Conservation (phyloP, 2,797 vertebrate genomes). For the Pampus argenteus region DNA sequence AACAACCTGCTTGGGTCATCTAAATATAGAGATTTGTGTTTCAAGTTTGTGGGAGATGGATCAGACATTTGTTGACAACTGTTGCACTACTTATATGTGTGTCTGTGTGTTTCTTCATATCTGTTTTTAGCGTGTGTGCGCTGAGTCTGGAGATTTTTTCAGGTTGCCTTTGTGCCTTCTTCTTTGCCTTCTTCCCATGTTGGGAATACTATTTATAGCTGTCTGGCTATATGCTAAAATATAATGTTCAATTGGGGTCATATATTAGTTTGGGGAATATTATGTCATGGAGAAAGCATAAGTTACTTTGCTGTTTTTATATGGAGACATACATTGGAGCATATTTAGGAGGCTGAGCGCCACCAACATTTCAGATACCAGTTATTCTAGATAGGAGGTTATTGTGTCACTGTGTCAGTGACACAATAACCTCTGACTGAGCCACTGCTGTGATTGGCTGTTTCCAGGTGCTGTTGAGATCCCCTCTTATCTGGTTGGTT, state of each 20-base stretch:
- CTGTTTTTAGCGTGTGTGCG: neutral
- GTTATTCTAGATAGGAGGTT: conserved; percentile 50
- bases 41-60: neutral
- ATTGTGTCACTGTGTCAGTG: conserved; percentile 18
- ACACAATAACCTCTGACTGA: conserved; percentile 29
- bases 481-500: conserved; percentile 90
- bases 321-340: neutral
- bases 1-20: neutral
- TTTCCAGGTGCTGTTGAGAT: conserved; percentile 92
- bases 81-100: neutral
- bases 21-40: neutral
- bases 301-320: neutral
- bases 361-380: neutral
- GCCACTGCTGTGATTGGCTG: conserved; percentile 57
- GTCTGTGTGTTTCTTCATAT: neutral
- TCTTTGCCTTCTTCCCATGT: too few relatives aligned
- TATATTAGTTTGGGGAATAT: neutral
- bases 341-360: conserved; percentile 8
- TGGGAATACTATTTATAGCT: conserved; percentile 9
- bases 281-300: neutral
- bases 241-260: neutral
- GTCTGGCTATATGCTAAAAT: neutral
- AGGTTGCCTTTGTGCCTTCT: too few relatives aligned
- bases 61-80: neutral
- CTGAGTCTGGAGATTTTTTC: neutral